Evolutionary conservation across 2,113 vertebrate genomes (phyloP).

Genomic region (Calidris pygmaea): DNA sequence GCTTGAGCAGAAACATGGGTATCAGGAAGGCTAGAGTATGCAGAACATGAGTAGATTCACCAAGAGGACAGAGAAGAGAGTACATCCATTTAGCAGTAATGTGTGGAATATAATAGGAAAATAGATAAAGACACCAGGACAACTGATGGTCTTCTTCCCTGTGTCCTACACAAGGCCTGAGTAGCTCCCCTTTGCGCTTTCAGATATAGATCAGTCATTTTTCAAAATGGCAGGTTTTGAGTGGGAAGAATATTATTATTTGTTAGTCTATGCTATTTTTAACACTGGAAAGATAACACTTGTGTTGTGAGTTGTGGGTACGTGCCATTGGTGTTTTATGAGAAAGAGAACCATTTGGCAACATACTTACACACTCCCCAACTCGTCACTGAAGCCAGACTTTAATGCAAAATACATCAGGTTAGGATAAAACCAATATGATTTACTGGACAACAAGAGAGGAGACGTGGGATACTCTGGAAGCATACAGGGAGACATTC

Average conservation of each 20-base stretch:
- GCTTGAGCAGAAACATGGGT: background rate
- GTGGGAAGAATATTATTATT: background rate
- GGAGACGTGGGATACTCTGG: background rate
- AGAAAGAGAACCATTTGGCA: background rate
- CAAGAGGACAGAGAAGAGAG: background rate
- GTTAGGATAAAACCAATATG: background rate
- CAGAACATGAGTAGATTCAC: background rate
- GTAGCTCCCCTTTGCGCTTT: background rate
- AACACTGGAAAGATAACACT: background rate
- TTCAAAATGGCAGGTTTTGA: background rate
- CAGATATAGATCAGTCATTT: background rate
- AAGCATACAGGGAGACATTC: background rate
- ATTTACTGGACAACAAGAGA: background rate
- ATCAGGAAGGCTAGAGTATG: background rate
- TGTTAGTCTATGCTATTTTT: background rate
- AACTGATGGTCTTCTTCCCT: background rate
- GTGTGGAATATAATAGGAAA: background rate
- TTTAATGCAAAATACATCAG: background rate
- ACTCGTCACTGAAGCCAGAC: background rate
- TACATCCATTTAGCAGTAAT: background rate
- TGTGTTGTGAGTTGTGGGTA: background rate
- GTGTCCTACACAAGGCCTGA: background rate
- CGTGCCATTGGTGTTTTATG: background rate
- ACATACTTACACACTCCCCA: background rate
- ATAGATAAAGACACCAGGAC: background rate